Evolutionary conservation across 2,888 invertebrate species (phyloP).

Genomic region (Pseudolycoriella hygida): DNA sequence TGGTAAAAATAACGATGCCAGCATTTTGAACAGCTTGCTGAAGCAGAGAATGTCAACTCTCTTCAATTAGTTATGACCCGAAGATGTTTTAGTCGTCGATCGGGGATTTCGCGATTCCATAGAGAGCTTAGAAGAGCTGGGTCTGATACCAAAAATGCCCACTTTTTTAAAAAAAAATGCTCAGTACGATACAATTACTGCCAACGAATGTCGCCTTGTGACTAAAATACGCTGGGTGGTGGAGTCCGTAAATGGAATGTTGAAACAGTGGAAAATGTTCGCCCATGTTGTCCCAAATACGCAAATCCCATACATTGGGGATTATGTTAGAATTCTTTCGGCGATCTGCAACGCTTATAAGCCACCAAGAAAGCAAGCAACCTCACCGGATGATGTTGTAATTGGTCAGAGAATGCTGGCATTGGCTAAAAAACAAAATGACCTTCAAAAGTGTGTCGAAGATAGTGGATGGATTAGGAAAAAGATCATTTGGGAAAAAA

Average conservation of each 20-base stretch:
- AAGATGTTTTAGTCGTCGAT: not conserved
- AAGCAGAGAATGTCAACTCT: not conserved
- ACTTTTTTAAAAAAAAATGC: not conserved
- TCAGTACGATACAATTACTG: not conserved
- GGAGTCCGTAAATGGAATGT: not conserved
- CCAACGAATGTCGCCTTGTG: not conserved
- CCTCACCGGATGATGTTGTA: not conserved
- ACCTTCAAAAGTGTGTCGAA: not conserved
- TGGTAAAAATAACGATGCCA: not conserved
- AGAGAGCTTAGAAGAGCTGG: not conserved
- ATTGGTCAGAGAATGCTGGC: not conserved
- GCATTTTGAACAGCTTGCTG: not conserved
- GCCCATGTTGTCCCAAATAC: not conserved
- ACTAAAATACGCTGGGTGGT: not conserved
- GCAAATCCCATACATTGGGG: not conserved
- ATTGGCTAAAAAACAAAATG: not conserved
- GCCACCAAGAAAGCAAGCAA: not conserved
- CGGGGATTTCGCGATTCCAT: not conserved
- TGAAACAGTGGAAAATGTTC: conserved; percentile 1
- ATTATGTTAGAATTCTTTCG: not conserved
- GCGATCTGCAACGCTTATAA: not conserved
- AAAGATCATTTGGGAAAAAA: not conserved
- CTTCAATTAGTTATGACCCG: not conserved
- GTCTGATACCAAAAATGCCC: not conserved
- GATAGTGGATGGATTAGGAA: not conserved